These are phyloP conservation scores for Gorilla gorilla DNA, from an alignment of 2,113 vertebrate genomes.

Conservation along the genomic window DNA sequence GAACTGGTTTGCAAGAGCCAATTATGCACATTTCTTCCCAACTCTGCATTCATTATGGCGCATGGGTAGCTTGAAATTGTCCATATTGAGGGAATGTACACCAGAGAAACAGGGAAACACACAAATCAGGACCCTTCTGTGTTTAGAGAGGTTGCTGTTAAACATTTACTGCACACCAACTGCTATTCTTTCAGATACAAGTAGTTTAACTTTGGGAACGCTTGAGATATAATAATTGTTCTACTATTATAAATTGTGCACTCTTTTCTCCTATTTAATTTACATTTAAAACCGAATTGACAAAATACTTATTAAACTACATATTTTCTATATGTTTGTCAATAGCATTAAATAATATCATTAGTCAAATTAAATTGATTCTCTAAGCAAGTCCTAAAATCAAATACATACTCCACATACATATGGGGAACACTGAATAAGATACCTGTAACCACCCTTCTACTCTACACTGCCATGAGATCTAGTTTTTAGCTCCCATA, in stretches of 20 bases:
- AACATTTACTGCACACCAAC: neutral
- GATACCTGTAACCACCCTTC: neutral
- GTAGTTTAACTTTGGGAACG: neutral
- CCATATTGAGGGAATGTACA: accelerated
- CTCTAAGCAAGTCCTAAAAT: neutral
- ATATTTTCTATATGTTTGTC: neutral
- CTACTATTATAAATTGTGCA: neutral
- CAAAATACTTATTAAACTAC: neutral
- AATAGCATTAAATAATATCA: neutral
- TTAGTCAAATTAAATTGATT: neutral
- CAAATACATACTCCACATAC: neutral
- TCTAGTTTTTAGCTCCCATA: neutral
- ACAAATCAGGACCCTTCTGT: neutral
- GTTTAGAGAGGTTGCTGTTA: neutral
- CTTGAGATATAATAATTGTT: neutral
- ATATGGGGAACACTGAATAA: neutral
- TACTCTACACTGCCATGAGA: neutral
- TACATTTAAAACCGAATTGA: neutral
- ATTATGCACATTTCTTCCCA: too few relatives aligned
- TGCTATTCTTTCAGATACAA: neutral
- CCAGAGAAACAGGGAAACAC: neutral
- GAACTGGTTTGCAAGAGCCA: too few relatives aligned
- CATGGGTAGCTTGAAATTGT: too few relatives aligned
- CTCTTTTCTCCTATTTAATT: neutral
- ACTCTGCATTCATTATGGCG: neutral